Conservation (phyloP, 2,888 invertebrate genomes). For the Pherbina coryleti region DNA sequence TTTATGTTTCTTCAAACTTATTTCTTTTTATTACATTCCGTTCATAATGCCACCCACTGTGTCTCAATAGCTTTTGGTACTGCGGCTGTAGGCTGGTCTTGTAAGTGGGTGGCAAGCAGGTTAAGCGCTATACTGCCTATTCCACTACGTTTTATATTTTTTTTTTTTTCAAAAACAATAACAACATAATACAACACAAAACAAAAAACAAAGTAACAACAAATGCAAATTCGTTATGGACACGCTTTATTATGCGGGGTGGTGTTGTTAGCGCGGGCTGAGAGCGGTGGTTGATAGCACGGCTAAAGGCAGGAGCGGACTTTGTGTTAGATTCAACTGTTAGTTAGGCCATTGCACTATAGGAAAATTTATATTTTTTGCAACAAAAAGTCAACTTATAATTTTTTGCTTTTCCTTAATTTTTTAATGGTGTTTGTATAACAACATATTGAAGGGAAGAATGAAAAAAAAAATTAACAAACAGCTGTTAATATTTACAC, state of each 20-base stretch:
- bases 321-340: too few relatives aligned
- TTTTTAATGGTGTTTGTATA: too few relatives aligned
- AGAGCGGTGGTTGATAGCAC: background rate
- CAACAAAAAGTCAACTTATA: too few relatives aligned
- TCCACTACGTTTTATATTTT: background rate
- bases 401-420: too few relatives aligned
- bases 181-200: slow-evolving; percentile 2
- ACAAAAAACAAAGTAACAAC: slow-evolving; percentile 4
- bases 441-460: too few relatives aligned
- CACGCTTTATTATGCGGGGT: background rate
- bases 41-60: slow-evolving; percentile 15
- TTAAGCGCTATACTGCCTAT: slow-evolving; percentile 15
- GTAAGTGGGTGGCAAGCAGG: slow-evolving; percentile 30
- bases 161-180: slow-evolving; percentile 16
- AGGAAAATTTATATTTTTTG: too few relatives aligned
- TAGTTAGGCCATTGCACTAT: background rate
- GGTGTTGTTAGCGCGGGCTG: background rate
- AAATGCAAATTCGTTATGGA: slow-evolving; percentile 32
- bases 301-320: background rate
- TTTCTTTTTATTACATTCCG: slow-evolving; percentile 19
- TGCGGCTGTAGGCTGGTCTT: background rate
- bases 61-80: background rate
- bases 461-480: too few relatives aligned
- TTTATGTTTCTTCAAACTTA: slow-evolving; percentile 12
- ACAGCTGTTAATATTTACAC: too few relatives aligned